Evolutionary conservation across 2,113 vertebrate genomes (phyloP).

Genomic region (Melierax canorus): DNA sequence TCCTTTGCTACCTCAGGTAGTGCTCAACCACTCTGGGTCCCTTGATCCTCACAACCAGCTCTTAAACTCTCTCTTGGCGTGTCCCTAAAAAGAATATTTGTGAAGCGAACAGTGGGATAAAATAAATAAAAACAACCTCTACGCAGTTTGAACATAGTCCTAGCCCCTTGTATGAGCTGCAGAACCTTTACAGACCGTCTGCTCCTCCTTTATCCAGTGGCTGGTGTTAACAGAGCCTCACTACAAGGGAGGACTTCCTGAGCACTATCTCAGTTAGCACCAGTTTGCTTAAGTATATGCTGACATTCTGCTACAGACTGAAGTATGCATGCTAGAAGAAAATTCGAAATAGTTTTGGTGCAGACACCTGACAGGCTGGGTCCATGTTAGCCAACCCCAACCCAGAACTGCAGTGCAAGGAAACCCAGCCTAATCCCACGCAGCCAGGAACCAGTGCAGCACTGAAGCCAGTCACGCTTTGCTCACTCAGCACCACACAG

Average conservation of each 20-base stretch:
- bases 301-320: neutral
- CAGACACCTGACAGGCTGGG: neutral
- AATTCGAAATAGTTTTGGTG: neutral
- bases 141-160: rapidly evolving
- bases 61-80: neutral
- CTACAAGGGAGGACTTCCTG: neutral
- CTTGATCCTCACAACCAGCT: neutral
- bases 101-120: neutral
- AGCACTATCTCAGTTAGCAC: neutral
- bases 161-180: neutral
- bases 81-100: neutral
- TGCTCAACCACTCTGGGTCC: neutral
- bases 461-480: neutral
- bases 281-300: neutral
- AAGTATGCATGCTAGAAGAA: neutral
- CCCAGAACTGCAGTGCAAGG: neutral
- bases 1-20: neutral
- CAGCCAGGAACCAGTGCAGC: neutral
- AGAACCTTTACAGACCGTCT: neutral
- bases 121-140: neutral
- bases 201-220: neutral
- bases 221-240: neutral
- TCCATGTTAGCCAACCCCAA: neutral
- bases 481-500: neutral
- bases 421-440: neutral